A percentile compares a stretch with the other conserved stretches of the same genome.
phyloP scores from a whole-genome alignment of 2,113 vertebrate species.

The Mus musculus region GRCm39 chr2:50958501-50959000 shows the following conservation, averaged over 20 bases:
- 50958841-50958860: neutral
- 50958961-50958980: neutral
- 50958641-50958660: neutral
- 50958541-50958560: neutral
- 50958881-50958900: neutral
- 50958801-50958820: neutral
- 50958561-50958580: neutral
- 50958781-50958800: neutral
- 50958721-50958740: neutral
- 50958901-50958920: fast-evolving
- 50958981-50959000: neutral
- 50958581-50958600: neutral
- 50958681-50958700: neutral
- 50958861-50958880: neutral
- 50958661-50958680: neutral
- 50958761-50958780: neutral
- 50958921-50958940: neutral
- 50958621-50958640: neutral
- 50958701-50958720: too few species aligned
- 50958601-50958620: neutral
- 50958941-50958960: neutral
- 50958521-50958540: too few species aligned
- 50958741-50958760: neutral
- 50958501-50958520: too few species aligned
- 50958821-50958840: neutral